Conservation (phyloP, 2,113 vertebrate genomes). For the Odobenus rosmarus region DNA sequence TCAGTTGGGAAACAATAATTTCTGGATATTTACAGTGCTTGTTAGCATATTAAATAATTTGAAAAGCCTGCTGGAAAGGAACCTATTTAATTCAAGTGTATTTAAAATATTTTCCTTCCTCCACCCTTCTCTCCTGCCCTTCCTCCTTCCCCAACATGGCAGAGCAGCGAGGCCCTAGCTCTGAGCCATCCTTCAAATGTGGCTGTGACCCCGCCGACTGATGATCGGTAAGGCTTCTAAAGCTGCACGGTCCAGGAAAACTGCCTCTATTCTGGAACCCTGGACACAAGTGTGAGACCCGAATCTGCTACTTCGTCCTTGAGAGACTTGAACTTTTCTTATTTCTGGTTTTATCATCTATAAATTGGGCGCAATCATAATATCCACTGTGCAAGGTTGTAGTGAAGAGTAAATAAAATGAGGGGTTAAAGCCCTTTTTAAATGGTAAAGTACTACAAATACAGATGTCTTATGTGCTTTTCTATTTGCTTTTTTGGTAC, state of each 20-base stretch:
- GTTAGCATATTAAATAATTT: not conserved
- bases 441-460: not conserved
- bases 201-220: no score
- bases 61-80: not conserved
- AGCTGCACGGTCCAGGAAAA: not conserved
- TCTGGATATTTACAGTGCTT: not conserved
- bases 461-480: not conserved
- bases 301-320: not conserved
- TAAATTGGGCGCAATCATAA: not conserved
- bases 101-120: not conserved
- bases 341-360: not conserved
- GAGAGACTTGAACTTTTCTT: not conserved
- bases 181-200: not conserved
- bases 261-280: not conserved
- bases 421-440: not conserved
- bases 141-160: not conserved
- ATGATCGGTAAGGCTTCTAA: not conserved
- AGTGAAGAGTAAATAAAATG: not conserved
- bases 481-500: not conserved
- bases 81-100: not conserved
- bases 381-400: not conserved
- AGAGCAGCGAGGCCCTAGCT: not conserved
- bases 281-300: not conserved
- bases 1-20: not conserved
- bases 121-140: rapidly evolving